These are phyloP conservation scores for Cerastoderma edule DNA, from an alignment of 2,888 invertebrate species.

Conservation along the genomic window DNA sequence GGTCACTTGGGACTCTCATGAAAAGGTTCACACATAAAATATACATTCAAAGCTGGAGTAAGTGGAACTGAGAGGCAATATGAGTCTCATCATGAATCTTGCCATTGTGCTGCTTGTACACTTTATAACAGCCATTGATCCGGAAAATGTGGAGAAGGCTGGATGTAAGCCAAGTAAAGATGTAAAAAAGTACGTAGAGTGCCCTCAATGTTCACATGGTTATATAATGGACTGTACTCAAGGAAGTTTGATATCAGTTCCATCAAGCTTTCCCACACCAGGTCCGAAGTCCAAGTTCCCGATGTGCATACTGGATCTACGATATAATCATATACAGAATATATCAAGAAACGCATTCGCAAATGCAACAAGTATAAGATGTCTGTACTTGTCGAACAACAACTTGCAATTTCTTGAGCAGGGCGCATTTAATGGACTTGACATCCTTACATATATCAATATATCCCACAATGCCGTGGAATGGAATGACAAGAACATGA, in stretches of 20 bases:
- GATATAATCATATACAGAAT: not conserved
- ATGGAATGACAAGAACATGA: not conserved
- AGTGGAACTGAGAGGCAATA: too few species aligned
- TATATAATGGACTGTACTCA: constrained; percentile 17
- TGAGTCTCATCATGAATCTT: too few species aligned
- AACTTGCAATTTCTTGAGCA: not conserved
- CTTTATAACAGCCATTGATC: too few species aligned
- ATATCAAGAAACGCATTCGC: not conserved
- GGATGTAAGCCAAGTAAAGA: too few species aligned
- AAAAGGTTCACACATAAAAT: too few species aligned
- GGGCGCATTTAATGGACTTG: constrained; percentile 3
- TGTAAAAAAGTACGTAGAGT: too few species aligned
- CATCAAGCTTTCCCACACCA: constrained; percentile 3
- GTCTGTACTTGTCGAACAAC: constrained; percentile 15
- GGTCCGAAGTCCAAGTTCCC: not conserved
- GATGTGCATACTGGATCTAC: constrained; percentile 24
- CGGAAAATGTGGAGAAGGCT: too few species aligned
- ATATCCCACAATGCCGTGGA: constrained; percentile 1
- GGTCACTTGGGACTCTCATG: too few species aligned
- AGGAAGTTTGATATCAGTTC: not conserved
- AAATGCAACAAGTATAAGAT: constrained; percentile 2
- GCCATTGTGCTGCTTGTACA: too few species aligned
- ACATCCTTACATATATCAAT: constrained; percentile 11
- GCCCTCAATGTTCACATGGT: too few species aligned
- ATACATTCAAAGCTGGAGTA: too few species aligned